phyloP scores from a whole-genome alignment of 2,113 vertebrate species.

The Psittacula cyanocephala region DNA sequence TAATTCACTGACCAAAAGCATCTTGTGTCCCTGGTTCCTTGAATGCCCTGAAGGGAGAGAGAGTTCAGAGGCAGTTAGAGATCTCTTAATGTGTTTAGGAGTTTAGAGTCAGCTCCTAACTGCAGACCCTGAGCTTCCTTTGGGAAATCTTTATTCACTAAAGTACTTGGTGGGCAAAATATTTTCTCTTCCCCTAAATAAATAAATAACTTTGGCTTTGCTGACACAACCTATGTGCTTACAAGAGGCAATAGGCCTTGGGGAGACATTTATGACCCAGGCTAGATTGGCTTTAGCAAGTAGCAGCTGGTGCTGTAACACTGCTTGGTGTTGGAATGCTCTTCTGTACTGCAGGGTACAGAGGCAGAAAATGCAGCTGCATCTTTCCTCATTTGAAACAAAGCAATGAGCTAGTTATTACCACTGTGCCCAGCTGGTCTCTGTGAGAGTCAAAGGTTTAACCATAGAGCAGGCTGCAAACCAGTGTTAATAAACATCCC shows the following conservation, averaged over 20 bases:
- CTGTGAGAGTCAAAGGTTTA: slow-evolving; percentile 31
- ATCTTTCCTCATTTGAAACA: slow-evolving; percentile 36
- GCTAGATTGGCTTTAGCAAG: slow-evolving; percentile 39
- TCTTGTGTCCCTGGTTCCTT: background rate
- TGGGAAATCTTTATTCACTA: slow-evolving; percentile 11
- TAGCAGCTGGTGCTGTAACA: slow-evolving; percentile 54
- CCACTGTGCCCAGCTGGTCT: slow-evolving; percentile 39
- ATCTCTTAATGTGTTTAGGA: background rate
- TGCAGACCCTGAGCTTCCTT: background rate
- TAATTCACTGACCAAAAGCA: background rate
- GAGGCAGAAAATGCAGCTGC: slow-evolving; percentile 51
- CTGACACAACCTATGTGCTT: slow-evolving; percentile 55
- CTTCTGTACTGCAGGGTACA: background rate
- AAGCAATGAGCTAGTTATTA: slow-evolving; percentile 28
- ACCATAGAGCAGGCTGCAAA: background rate
- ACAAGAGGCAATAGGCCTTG: background rate
- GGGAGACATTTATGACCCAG: slow-evolving; percentile 34
- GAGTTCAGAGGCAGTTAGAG: background rate
- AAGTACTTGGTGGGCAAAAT: background rate
- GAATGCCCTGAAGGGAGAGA: background rate
- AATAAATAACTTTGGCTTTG: slow-evolving; percentile 38
- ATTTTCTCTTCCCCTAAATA: background rate
- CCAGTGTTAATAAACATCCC: background rate
- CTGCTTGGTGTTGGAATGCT: slow-evolving; percentile 6
- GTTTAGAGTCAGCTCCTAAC: background rate